phyloP scores from a whole-genome alignment of 2,888 invertebrate genomes.

The Tachina lurida region DNA sequence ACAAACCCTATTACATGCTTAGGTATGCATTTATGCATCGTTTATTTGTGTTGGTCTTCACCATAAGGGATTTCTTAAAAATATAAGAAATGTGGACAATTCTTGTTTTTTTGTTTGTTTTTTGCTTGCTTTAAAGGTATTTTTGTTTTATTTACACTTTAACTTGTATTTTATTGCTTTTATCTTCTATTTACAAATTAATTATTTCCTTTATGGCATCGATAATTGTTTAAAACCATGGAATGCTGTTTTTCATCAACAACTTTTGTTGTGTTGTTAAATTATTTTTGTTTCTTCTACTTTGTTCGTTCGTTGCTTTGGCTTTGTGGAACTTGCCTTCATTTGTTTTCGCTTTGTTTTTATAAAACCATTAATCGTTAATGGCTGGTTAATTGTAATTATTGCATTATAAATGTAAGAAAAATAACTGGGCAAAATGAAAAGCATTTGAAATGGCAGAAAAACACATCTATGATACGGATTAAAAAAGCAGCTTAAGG shows the following conservation, averaged over 20 bases:
- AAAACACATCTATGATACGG: constrained; percentile 61
- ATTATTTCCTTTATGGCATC: constrained; percentile 69
- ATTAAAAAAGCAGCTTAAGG: constrained; percentile 64
- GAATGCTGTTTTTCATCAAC: constrained; percentile 63
- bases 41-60: background rate
- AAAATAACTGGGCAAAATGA: constrained; percentile 55
- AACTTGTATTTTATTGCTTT: background rate
- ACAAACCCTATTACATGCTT: no score
- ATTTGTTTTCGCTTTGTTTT: constrained; percentile 8
- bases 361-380: constrained; percentile 65
- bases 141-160: constrained; percentile 6
- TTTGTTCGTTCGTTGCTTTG: constrained; percentile 42
- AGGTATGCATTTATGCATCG: no score
- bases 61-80: background rate
- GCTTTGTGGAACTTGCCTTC: constrained; percentile 43
- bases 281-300: constrained; percentile 37
- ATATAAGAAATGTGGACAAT: background rate
- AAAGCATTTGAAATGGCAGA: constrained; percentile 58
- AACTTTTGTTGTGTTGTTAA: constrained; percentile 35
- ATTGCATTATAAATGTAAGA: constrained; percentile 67
- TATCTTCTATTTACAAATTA: constrained; percentile 64
- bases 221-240: constrained; percentile 64
- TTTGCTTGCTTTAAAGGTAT: constrained; percentile 16
- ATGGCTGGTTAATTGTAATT: constrained; percentile 71
- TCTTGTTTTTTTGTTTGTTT: background rate